A percentile compares a stretch with the other conserved stretches of the same genome.
Conservation (phyloP, 23 tunicate species). For the Clavelina lepadiformis region DNA sequence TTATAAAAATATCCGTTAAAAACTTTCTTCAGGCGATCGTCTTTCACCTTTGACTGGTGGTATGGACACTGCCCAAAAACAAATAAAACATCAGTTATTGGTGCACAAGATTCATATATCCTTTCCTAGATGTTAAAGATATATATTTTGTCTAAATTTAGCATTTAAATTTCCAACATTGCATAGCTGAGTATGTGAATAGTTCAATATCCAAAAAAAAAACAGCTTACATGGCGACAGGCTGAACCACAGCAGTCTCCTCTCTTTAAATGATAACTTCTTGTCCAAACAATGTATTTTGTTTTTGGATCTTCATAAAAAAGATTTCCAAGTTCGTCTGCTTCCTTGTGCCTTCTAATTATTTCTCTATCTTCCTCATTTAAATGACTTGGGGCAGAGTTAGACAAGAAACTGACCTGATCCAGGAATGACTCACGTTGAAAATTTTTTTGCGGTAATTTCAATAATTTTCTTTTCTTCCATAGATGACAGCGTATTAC, state of each 20-base stretch:
- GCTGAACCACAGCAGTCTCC: slow-evolving; percentile 92
- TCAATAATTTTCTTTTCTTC: too few relatives aligned
- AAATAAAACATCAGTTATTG: slow-evolving; percentile 1
- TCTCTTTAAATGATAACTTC: slow-evolving; percentile 51
- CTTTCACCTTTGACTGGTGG: slow-evolving; percentile 65
- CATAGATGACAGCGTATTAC: too few relatives aligned
- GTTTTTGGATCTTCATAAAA: slow-evolving; percentile 81
- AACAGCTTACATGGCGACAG: slow-evolving; percentile 77
- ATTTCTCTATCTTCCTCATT: slow-evolving; percentile 29
- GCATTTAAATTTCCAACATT: neutral
- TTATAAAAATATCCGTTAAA: slow-evolving; percentile 80
- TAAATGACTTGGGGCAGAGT: neutral
- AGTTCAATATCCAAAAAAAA: too few relatives aligned
- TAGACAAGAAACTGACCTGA: too few relatives aligned
- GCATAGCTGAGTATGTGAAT: too few relatives aligned
- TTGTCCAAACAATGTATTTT: slow-evolving; percentile 51
- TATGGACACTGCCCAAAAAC: slow-evolving; percentile 69
- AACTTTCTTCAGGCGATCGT: slow-evolving; percentile 22
- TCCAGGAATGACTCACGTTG: too few relatives aligned
- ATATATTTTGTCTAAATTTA: neutral
- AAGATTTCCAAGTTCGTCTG: slow-evolving; percentile 7
- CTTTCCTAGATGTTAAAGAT: neutral
- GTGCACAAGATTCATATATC: neutral
- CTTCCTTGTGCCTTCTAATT: slow-evolving; percentile 46
- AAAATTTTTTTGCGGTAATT: too few relatives aligned